Evolutionary conservation across 2,797 vertebrate genomes (phyloP).

Genomic region (Limosa lapponica): DNA sequence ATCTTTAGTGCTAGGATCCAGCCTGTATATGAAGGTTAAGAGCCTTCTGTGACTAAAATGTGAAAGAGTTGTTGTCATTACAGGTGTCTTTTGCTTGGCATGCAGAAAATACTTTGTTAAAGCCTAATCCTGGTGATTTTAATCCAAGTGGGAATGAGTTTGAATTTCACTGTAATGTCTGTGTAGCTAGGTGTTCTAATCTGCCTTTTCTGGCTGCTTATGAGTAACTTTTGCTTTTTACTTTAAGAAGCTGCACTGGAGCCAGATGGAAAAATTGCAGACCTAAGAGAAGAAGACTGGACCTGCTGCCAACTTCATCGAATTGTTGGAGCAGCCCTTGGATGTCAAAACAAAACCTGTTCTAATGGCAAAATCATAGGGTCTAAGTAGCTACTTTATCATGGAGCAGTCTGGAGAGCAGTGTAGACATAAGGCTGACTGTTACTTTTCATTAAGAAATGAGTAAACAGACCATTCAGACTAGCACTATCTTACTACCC

Average conservation of each 20-base stretch:
- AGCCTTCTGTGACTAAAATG: background rate
- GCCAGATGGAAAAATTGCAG: constrained; percentile 47
- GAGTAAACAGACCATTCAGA: background rate
- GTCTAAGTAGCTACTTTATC: background rate
- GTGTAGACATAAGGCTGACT: background rate
- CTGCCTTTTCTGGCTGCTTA: background rate
- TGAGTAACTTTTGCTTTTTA: constrained; percentile 12
- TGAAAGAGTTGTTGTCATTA: background rate
- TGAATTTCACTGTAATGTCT: background rate
- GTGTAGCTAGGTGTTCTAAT: background rate
- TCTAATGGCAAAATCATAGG: constrained; percentile 25
- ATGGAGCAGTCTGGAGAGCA: background rate
- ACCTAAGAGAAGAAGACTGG: constrained; percentile 14
- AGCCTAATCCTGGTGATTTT: background rate
- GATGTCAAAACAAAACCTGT: constrained; percentile 61
- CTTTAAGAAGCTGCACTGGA: constrained; percentile 47
- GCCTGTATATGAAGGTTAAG: background rate
- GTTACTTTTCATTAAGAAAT: background rate
- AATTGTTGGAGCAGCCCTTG: constrained; percentile 49
- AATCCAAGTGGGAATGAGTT: background rate
- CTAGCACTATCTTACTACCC: background rate
- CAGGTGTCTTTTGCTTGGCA: background rate
- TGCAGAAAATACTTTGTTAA: background rate
- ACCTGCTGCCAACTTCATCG: constrained; percentile 27
- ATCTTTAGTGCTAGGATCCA: background rate